Base-by-base conservation (phyloP, 2,797 vertebrate species). In the Podarcis lilfordi region DNA sequence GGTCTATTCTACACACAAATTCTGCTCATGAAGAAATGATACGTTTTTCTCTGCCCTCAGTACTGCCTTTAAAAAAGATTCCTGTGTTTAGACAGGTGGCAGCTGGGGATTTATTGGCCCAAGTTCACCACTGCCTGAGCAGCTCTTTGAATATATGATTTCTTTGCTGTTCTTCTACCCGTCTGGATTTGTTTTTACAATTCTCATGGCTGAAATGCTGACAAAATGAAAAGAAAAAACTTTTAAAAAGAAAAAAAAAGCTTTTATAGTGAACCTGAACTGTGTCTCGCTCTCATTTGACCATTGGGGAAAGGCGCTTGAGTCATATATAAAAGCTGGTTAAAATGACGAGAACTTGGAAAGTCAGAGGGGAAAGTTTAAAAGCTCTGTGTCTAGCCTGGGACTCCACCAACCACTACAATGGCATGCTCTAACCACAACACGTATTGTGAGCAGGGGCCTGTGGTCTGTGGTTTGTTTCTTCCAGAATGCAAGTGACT, bases 121-220 rank as follows among this genome's bases (percentile, higher is more conserved):
- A 80, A 23, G 90, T 68, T 89, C 83, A 32, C 35, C 32, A 71
- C 25, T 76, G 2, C 82, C 87, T 37, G 82, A n/a, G 35, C 32
- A 77, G 45, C 50, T 69, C 82, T 40, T 80, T 71, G 29, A 43
- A 64, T 88, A 9, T 72, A 3, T 86, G 35, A 17, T 74, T 85
- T 91, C 90, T 93, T 85, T 91, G 83, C 77, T 79, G 80, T 91
- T 85, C 86, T 89, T 94, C 92, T 95, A 88, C 85, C 95, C 94
- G 76, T 94, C 94, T 95, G 89, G 88, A 81, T 94, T 89, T 89
- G 89, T 94, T 95, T 88, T 82, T 88, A 40, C 89, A 90, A 91
- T 92, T 93, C 82, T 80, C 88, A 89, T 91, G 78, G 86, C 93
- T 79, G 19, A 86, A 94, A 87, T 88, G 92, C 93, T 89, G 89